Conservation (phyloP, 2,797 vertebrate species). For the Pygocentrus nattereri region DNA sequence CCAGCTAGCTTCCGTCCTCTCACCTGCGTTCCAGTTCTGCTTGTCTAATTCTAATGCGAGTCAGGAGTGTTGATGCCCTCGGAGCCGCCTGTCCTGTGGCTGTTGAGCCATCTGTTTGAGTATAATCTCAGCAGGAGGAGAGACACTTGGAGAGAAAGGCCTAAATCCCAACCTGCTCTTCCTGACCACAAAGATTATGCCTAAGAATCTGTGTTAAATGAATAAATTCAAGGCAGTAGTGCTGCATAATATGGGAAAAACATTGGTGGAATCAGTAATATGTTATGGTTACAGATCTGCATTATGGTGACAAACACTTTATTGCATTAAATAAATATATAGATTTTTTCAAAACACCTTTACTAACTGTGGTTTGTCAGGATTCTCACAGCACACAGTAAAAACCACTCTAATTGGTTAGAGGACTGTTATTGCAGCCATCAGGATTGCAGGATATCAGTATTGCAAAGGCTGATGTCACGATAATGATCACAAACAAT, state of each 20-base stretch:
- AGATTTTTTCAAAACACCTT: too few relatives aligned
- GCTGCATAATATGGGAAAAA: background rate
- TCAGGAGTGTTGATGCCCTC: conserved; percentile 11
- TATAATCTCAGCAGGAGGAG: conserved; percentile 54
- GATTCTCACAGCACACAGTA: too few relatives aligned
- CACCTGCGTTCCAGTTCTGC: background rate
- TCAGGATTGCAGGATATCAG: too few relatives aligned
- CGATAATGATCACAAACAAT: background rate
- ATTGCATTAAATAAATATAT: too few relatives aligned
- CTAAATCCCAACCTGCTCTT: conserved; percentile 25
- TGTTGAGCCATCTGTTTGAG: conserved; percentile 53
- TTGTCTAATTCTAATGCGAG: conserved; percentile 21
- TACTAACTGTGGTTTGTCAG: too few relatives aligned
- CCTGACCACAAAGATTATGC: conserved; percentile 38
- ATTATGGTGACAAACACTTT: too few relatives aligned
- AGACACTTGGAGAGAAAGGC: conserved; percentile 1
- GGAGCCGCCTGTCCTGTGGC: background rate
- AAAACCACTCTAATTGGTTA: background rate
- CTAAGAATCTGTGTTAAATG: conserved; percentile 3
- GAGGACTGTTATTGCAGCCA: background rate
- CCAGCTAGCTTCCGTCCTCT: background rate
- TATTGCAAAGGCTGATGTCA: background rate
- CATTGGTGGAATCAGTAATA: background rate
- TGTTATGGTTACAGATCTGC: too few relatives aligned
- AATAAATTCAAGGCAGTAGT: background rate